These are phyloP conservation scores for Hydriomena furcata DNA, from an alignment of 2,888 invertebrate genomes.

Conservation along the genomic window DNA sequence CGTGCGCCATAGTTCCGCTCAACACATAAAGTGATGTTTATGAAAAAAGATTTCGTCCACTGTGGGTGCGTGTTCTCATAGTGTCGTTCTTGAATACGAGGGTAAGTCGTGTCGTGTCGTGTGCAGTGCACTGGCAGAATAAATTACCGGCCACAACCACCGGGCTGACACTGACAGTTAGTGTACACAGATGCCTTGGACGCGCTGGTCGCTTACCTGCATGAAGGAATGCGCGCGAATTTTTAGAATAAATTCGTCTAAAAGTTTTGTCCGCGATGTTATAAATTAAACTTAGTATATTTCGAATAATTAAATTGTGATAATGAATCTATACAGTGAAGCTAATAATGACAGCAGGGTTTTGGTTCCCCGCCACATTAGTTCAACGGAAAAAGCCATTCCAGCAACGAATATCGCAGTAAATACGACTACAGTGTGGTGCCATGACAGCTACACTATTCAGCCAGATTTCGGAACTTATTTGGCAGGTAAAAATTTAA, in stretches of 20 bases:
- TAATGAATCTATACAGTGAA: constrained; percentile 66
- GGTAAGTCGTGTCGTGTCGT: no score
- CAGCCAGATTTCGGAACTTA: constrained; percentile 70
- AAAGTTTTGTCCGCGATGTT: constrained; percentile 18
- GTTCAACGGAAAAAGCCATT: constrained; percentile 55
- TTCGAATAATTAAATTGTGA: constrained; percentile 16
- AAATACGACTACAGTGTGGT: constrained; percentile 63
- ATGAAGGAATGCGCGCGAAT: constrained; percentile 39
- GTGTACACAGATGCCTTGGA: constrained; percentile 48
- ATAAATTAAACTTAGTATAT: constrained; percentile 13
- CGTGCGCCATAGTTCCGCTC: no score
- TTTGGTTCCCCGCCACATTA: constrained; percentile 62
- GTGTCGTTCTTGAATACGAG: no score
- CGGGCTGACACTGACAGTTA: constrained; percentile 38
- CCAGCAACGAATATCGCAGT: constrained; percentile 56
- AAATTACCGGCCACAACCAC: constrained; percentile 17
- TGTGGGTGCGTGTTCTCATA: no score
- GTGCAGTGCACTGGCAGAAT: no score
- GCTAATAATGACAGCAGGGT: constrained; percentile 49
- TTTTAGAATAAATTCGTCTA: constrained; percentile 29
- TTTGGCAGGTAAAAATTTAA: constrained; percentile 59
- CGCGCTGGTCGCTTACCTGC: constrained; percentile 38
- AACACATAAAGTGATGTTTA: no score
- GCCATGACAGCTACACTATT: constrained; percentile 64
- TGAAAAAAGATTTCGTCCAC: no score